phyloP scores from a whole-genome alignment of 1,140 invertebrate genomes.

The Leptinotarsa lineolata region DNA sequence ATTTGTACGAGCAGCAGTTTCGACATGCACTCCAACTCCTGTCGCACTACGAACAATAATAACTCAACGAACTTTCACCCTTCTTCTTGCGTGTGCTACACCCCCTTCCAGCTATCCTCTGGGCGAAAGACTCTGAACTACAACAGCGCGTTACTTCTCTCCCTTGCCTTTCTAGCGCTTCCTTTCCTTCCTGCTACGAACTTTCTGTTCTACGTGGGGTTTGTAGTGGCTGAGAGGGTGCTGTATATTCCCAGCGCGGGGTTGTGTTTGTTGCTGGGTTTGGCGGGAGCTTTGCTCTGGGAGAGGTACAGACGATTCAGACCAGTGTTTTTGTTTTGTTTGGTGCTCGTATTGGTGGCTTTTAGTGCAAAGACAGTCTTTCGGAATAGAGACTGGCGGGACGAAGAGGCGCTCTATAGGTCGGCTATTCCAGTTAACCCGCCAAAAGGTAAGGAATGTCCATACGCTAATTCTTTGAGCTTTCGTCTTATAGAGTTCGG shows the following conservation, averaged over 20 bases:
- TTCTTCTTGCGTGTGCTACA: conserved; percentile 38
- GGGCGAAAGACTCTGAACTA: conserved; percentile 38
- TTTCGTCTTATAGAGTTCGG: too few relatives aligned
- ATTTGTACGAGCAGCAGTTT: conserved; percentile 61
- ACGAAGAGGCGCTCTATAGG: conserved; percentile 90
- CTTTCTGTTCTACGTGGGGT: conserved; percentile 93
- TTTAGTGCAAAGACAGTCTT: conserved; percentile 78
- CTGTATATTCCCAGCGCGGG: conserved; percentile 95
- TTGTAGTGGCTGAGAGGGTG: conserved; percentile 94
- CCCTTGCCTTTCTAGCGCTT: conserved; percentile 78
- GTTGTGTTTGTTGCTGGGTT: conserved; percentile 84
- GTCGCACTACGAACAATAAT: conserved; percentile 64
- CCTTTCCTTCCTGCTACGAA: conserved; percentile 95
- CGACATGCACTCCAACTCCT: conserved; percentile 61
- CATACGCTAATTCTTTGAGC: too few relatives aligned
- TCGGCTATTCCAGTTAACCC: conserved; percentile 92
- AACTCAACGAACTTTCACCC: conserved; percentile 51
- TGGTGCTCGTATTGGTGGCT: conserved; percentile 68
- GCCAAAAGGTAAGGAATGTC: conserved; percentile 83
- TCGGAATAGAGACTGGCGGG: conserved; percentile 88
- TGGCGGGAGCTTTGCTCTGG: conserved; percentile 67
- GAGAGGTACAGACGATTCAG: conserved; percentile 51
- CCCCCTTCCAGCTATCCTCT: not conserved
- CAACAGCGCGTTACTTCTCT: conserved; percentile 61
- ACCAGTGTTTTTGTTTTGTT: conserved; percentile 57